Evolutionary conservation across 1,140 invertebrate genomes (phyloP), one percentile per base, ranked within the genome.

Genomic region (Leptinotarsa defecta): DNA sequence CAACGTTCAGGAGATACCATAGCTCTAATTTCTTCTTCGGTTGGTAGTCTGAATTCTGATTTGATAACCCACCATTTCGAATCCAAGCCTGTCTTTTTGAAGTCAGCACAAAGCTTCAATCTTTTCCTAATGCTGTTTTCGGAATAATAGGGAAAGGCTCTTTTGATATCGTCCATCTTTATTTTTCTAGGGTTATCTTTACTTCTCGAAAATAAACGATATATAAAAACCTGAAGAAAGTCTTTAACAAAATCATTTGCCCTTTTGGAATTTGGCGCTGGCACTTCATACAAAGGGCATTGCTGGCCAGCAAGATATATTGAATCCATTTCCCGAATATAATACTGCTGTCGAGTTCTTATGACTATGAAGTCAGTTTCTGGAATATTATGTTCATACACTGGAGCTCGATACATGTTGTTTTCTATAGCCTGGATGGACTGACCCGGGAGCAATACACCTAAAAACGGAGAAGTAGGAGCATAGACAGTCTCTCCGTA

Each of bases 1-100:
- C 98, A 99, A 79, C 98, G 96, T 86, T 99, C 98, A 0, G 98
- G 98, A 0, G 96, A 98, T 0, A 99, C 96, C 95, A 99, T 98
- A 0, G 95, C 94, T 62, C 98, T 89, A 73, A 99, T 98, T 87
- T 99, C 98, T 86, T 99, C 98, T 86, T 99, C 98, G 0, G 95
- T 96, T 0, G 98, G 98, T 34, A 99, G 86, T 2, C 97, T 91
- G 84, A 99, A 99, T 82, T 98, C 97, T 0, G 95, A 94, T 85
- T 98, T 99, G 76, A 99, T 94, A 1, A 99, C 96, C 98, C 98
- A 99, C 95, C 94, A 96, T 85, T 95, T 95, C 2, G 93, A 94
- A 85, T 94, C 93, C 89, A 92, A 92, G 34, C 92, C 94, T 24
- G 98, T 98, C 85, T 98, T 90, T 86, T 99, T 99, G 85, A 99